Conservation (phyloP, 2,113 vertebrate species). For the Dascyllus trimaculatus region DNA sequence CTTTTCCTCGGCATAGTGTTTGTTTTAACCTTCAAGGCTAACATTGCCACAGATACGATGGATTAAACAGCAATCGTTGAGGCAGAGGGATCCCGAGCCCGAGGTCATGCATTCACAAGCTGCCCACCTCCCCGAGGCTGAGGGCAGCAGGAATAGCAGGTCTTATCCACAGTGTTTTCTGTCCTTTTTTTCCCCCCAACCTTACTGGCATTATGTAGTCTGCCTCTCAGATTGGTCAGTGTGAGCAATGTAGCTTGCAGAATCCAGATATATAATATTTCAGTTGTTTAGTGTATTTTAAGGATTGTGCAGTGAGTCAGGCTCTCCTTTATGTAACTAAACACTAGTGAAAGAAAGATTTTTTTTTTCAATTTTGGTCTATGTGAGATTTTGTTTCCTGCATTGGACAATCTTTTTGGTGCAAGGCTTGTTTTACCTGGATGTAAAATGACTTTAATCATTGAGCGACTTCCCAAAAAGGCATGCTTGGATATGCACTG, state of each 20-base stretch:
- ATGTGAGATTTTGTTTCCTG: too few species aligned
- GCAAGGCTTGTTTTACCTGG: too few species aligned
- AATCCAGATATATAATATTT: too few species aligned
- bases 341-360: too few species aligned
- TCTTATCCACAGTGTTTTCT: constrained; percentile 36
- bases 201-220: constrained; percentile 35
- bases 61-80: constrained; percentile 77
- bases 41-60: constrained; percentile 57
- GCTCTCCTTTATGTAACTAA: too few species aligned
- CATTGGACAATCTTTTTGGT: not conserved
- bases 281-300: too few species aligned
- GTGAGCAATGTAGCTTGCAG: too few species aligned
- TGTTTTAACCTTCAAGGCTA: constrained; percentile 53
- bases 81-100: constrained; percentile 54
- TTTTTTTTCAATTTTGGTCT: too few species aligned
- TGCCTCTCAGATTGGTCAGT: constrained; percentile 13
- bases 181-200: constrained; percentile 15
- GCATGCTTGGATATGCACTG: too few species aligned
- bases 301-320: too few species aligned
- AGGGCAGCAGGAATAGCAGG: constrained; percentile 36
- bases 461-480: too few species aligned
- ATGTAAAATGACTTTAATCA: too few species aligned
- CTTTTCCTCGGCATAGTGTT: constrained; percentile 17
- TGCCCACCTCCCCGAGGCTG: constrained; percentile 47
- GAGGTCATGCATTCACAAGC: constrained; percentile 61